phyloP scores from a whole-genome alignment of 1,140 invertebrate species.

The Wiebesia pumilae region DNA sequence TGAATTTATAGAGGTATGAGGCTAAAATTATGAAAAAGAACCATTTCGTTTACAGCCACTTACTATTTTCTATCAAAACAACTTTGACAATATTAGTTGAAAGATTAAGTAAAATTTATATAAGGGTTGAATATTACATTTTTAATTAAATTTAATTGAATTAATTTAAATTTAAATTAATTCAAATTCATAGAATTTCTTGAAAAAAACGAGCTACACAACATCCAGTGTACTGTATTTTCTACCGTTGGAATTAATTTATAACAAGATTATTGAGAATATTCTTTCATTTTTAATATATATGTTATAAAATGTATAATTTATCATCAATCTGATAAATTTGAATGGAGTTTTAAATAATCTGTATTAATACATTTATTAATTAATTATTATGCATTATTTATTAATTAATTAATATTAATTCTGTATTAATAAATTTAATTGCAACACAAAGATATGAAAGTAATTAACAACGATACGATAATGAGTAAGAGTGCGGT shows the following conservation, averaged over 20 bases:
- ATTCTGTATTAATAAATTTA: too few species aligned
- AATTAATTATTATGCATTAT: too few species aligned
- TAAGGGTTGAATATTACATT: not conserved
- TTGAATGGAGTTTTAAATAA: not conserved
- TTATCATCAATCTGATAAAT: not conserved
- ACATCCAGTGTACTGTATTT: not conserved
- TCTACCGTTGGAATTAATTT: not conserved
- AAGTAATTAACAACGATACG: too few species aligned
- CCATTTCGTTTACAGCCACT: not conserved
- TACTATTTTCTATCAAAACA: not conserved
- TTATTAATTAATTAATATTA: too few species aligned
- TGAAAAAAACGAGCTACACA: too few species aligned
- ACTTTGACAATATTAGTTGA: not conserved
- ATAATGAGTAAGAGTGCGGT: too few species aligned
- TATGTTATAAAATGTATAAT: not conserved
- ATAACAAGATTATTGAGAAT: not conserved
- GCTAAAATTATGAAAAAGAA: constrained; percentile 6
- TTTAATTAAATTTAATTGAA: too few species aligned
- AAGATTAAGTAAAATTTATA: not conserved
- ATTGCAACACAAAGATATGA: too few species aligned
- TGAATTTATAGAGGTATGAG: not conserved
- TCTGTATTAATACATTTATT: too few species aligned
- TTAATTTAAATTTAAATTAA: too few species aligned
- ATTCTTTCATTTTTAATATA: not conserved
- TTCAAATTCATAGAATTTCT: too few species aligned